These are phyloP conservation scores for Hypomecis punctinalis DNA, from an alignment of 2,888 invertebrate species.

Conservation along the genomic window DNA sequence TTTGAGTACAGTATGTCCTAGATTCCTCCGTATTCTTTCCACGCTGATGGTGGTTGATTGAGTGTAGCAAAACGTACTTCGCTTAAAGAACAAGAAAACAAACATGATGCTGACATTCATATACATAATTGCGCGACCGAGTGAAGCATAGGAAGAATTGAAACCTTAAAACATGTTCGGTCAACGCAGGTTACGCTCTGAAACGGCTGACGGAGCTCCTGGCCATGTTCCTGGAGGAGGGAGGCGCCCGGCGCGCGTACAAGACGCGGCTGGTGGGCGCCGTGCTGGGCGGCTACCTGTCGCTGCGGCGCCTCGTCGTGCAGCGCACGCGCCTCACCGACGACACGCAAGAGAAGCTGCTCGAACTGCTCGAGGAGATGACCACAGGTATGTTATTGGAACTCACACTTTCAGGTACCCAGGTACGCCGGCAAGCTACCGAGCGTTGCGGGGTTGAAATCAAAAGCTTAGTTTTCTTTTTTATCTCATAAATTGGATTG, in stretches of 20 bases:
- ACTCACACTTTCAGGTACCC: background rate
- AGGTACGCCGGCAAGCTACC: no score
- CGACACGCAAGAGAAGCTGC: slow-evolving; percentile 97
- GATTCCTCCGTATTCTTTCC: no score
- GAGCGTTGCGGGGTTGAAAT: no score
- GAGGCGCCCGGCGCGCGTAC: slow-evolving; percentile 94
- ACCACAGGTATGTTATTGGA: slow-evolving; percentile 89
- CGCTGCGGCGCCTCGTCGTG: slow-evolving; percentile 94
- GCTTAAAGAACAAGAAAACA: no score
- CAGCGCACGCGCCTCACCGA: slow-evolving; percentile 98
- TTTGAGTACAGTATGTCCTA: no score
- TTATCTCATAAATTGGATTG: no score
- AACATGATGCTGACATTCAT: no score
- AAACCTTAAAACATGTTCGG: background rate
- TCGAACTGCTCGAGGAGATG: slow-evolving; percentile 97
- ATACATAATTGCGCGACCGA: no score
- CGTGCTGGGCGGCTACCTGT: slow-evolving; percentile 97
- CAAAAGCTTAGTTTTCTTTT: no score
- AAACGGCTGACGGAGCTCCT: slow-evolving; percentile 95
- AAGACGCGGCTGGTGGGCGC: slow-evolving; percentile 95
- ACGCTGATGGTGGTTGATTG: no score
- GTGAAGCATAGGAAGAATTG: no score
- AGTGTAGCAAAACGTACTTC: no score
- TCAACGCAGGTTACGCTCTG: slow-evolving; percentile 90
- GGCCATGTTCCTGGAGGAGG: slow-evolving; percentile 94